Evolutionary conservation across 2,888 invertebrate genomes (phyloP).

Genomic region (Drosophila austrosaltans): DNA sequence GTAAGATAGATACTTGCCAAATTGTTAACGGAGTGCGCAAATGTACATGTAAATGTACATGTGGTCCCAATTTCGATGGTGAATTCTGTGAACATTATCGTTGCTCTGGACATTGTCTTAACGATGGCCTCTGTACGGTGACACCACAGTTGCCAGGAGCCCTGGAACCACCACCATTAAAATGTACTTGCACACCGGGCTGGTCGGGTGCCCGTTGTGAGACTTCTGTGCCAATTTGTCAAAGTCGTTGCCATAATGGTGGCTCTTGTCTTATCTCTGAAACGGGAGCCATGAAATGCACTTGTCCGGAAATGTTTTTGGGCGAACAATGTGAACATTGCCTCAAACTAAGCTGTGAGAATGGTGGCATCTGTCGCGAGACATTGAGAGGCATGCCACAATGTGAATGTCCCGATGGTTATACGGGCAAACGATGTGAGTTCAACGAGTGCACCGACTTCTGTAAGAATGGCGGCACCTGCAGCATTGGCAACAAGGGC

Average conservation of each 20-base stretch:
- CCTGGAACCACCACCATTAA: conserved; percentile 80
- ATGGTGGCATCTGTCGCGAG: conserved; percentile 86
- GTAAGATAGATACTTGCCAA: conserved; percentile 87
- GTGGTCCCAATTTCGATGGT: conserved; percentile 86
- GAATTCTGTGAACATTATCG: conserved; percentile 88
- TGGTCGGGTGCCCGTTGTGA: conserved; percentile 88
- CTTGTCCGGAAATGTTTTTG: conserved; percentile 85
- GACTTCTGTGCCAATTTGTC: conserved; percentile 85
- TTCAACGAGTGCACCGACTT: conserved; percentile 85
- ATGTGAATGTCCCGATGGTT: conserved; percentile 86
- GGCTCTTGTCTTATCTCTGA: conserved; percentile 85
- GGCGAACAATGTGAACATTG: conserved; percentile 86
- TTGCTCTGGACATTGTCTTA: conserved; percentile 88
- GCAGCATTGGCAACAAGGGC: conserved; percentile 80
- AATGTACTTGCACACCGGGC: conserved; percentile 86
- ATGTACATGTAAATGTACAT: conserved; percentile 86
- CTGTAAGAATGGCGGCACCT: conserved; percentile 85
- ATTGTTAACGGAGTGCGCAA: conserved; percentile 85
- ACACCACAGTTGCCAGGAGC: conserved; percentile 78
- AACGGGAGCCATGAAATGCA: conserved; percentile 83
- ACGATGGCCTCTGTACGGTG: conserved; percentile 86
- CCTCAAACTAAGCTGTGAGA: conserved; percentile 85
- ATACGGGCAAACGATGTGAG: conserved; percentile 86
- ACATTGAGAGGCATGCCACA: conserved; percentile 82
- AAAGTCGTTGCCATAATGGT: conserved; percentile 86